A percentile compares a stretch with the other conserved stretches of the same genome.
Evolutionary conservation across 2,113 vertebrate species (phyloP).

Genomic region (Perognathus longimembris): DNA sequence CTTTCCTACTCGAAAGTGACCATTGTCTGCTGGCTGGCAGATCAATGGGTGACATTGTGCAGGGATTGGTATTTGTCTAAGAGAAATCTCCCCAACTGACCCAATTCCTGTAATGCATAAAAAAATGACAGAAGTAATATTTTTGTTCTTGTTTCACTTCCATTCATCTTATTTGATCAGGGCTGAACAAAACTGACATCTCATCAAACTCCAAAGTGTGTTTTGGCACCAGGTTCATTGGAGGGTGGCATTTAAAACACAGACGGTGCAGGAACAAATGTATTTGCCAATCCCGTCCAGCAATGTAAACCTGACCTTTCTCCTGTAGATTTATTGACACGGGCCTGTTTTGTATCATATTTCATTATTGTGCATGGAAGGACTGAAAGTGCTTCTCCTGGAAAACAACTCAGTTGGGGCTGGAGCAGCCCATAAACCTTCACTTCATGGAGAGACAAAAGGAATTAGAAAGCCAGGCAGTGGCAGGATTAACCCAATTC

Average conservation of each 20-base stretch:
- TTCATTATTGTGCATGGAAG: slow-evolving; percentile 82
- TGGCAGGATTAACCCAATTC: slow-evolving; percentile 63
- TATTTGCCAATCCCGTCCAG: slow-evolving; percentile 86
- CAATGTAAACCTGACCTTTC: slow-evolving; percentile 89
- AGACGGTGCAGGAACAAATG: slow-evolving; percentile 88
- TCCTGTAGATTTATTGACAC: slow-evolving; percentile 87
- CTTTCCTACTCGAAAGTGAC: slow-evolving; percentile 72
- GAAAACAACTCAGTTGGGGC: slow-evolving; percentile 77
- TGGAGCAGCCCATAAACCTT: slow-evolving; percentile 55
- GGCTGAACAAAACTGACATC: slow-evolving; percentile 90
- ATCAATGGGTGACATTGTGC: slow-evolving; percentile 83
- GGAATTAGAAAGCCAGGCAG: slow-evolving; percentile 50
- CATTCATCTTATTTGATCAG: slow-evolving; percentile 92
- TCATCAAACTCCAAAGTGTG: slow-evolving; percentile 88
- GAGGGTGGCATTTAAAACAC: slow-evolving; percentile 90
- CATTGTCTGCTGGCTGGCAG: slow-evolving; percentile 75
- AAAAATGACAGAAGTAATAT: slow-evolving; percentile 88
- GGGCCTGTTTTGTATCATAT: slow-evolving; percentile 85
- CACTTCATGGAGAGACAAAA: slow-evolving; percentile 26
- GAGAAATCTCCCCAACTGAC: slow-evolving; percentile 86
- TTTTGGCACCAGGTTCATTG: slow-evolving; percentile 85
- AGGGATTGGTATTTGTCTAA: slow-evolving; percentile 88
- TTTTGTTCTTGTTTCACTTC: slow-evolving; percentile 89
- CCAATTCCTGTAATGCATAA: slow-evolving; percentile 86
- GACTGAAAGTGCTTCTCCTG: slow-evolving; percentile 75